Conservation (phyloP, 2,888 invertebrate species). For the Yponomeuta cagnagella region DNA sequence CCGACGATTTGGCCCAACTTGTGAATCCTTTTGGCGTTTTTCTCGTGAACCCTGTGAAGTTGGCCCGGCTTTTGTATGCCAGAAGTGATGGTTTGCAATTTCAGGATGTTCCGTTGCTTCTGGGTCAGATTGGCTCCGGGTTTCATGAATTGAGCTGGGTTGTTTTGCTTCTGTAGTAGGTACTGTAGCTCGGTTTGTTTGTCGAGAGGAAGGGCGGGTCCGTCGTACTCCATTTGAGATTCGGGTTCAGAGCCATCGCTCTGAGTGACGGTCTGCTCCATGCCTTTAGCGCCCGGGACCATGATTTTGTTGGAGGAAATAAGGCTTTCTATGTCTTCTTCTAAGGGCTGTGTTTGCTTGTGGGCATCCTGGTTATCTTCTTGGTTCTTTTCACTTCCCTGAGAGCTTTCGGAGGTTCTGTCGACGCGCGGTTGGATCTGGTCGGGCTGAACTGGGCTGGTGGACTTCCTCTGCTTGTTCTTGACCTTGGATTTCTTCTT, state of each 20-base stretch:
- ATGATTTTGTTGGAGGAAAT: conserved; percentile 69
- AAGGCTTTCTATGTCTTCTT: conserved; percentile 69
- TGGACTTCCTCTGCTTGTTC: conserved; percentile 56
- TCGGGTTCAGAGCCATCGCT: conserved; percentile 35
- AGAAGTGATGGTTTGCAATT: conserved; percentile 42
- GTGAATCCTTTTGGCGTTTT: conserved; percentile 62
- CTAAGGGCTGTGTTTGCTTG: conserved; percentile 31
- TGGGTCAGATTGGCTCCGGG: conserved; percentile 46
- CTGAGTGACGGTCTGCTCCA: conserved; percentile 31
- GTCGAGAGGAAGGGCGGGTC: conserved; percentile 38
- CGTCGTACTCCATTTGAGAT: not conserved
- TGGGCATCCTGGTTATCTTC: conserved; percentile 24
- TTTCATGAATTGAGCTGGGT: conserved; percentile 64
- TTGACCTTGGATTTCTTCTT: conserved; percentile 61
- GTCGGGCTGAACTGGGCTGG: conserved; percentile 53
- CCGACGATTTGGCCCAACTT: conserved; percentile 60
- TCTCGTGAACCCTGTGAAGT: conserved; percentile 57
- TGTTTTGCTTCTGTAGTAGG: conserved; percentile 65
- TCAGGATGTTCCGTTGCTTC: conserved; percentile 55
- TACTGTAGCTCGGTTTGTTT: conserved; percentile 69
- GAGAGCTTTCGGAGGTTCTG: conserved; percentile 44
- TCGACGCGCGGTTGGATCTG: conserved; percentile 46
- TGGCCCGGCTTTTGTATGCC: conserved; percentile 56
- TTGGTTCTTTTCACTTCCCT: conserved; percentile 48
- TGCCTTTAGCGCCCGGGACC: conserved; percentile 51